Base-by-base conservation (phyloP, 1,140 invertebrate genomes). In the Zaprionus davidi region DNA sequence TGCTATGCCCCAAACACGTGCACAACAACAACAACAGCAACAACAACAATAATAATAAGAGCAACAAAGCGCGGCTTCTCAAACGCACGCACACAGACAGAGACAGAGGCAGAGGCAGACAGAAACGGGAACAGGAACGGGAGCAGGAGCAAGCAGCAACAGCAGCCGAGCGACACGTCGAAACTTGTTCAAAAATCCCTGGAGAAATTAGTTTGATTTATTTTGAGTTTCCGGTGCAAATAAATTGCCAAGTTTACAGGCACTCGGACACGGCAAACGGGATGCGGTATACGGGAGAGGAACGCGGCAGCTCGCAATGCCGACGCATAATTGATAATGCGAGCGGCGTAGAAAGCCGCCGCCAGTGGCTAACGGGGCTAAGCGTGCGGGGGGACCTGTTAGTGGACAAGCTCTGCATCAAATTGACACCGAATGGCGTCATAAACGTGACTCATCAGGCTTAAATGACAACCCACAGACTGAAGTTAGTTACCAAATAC, bases 201-300 rank as follows among this genome's bases (percentile, higher is more conserved):
- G 76, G 85, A 90, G 85, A 90, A 90, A 90, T 90, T 90, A 90
- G 85, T 90, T 90, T 90, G 85, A 90, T 90, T 90, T 90, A 90
- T 90, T 81, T 90, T 90, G 85, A 90, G 85, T 90, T 90, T 90
- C 86, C 85, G 85, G 86, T 90, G 85, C 81, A 90, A 90, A 90
- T 90, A 90, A 90, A 90, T 90, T 90, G 85, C 85, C 85, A 90
- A 90, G 85, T 90, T 90, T 90, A 90, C 81, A 70, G 72, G 72
- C 72, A 78, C 76, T 76, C 80, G 81, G 81, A 73, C 81, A 75
- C 49, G 59, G 49, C n/a, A 46, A 46, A 46, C 41, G n/a, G 41
- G n/a, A 46, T 24, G 58, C 24, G 53, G 46, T 12, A 36, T 34
- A 1, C 36, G 31, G 38, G 63, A 24, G 15, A 24, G 67, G 76